These are phyloP conservation scores for Drosophila limbata DNA, from an alignment of 2,888 invertebrate genomes.

Conservation along the genomic window DNA sequence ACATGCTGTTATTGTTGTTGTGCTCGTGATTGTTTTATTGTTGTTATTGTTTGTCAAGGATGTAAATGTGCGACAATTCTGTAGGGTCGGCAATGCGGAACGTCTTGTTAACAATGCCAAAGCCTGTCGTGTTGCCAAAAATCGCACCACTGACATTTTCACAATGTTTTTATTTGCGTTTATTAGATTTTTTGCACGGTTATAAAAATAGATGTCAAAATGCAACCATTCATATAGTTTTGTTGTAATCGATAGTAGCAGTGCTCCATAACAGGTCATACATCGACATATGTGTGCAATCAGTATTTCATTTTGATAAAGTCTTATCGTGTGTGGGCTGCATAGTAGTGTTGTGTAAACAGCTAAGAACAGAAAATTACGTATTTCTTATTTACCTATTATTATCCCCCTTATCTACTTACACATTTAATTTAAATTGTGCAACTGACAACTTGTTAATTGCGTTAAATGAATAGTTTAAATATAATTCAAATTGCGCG, in stretches of 20 bases:
- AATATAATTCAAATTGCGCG: not conserved
- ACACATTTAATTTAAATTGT: not conserved
- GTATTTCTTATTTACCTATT: not conserved
- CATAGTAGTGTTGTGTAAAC: not conserved
- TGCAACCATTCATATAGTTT: not conserved
- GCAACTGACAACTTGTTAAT: not conserved
- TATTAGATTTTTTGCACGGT: slow-evolving; percentile 19
- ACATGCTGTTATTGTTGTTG: slow-evolving; percentile 16
- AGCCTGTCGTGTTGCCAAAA: slow-evolving; percentile 68
- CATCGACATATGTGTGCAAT: not conserved
- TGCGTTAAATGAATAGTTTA: not conserved
- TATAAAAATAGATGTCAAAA: not conserved
- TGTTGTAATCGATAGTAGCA: not conserved
- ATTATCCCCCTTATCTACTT: not conserved
- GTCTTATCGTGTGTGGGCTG: not conserved
- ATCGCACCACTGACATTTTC: slow-evolving; percentile 68
- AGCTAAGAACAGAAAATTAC: not conserved
- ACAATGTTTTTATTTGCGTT: slow-evolving; percentile 13
- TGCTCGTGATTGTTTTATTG: slow-evolving; percentile 21
- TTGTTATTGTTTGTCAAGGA: slow-evolving; percentile 24
- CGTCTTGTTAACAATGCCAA: slow-evolving; percentile 50
- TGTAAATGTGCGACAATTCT: slow-evolving; percentile 33
- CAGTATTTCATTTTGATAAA: not conserved
- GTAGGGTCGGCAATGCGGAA: slow-evolving; percentile 22
- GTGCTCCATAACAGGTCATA: not conserved